Evolutionary conservation across 2,888 invertebrate genomes (phyloP).

Genomic region (Nemotelus nigrinus): DNA sequence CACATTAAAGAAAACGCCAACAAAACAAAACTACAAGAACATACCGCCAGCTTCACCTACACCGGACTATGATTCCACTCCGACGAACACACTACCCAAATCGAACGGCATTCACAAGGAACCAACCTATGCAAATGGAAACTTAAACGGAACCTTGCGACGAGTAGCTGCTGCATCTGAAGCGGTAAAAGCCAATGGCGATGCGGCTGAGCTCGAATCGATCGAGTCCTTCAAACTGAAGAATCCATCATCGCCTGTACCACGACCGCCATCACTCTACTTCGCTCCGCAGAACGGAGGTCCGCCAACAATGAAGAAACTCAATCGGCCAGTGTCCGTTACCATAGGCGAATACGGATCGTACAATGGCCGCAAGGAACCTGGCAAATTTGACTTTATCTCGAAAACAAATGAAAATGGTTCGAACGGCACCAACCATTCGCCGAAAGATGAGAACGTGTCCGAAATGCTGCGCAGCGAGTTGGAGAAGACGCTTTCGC

Average conservation of each 20-base stretch:
- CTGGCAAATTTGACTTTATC: conserved; percentile 78
- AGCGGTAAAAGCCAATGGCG: conserved; percentile 62
- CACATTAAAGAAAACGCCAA: not conserved
- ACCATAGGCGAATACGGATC: conserved; percentile 76
- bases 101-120: conserved; percentile 25
- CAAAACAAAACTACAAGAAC: conserved; percentile 1
- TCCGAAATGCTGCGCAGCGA: conserved; percentile 77
- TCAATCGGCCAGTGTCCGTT: conserved; percentile 72
- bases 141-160: conserved; percentile 50
- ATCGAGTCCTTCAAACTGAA: conserved; percentile 79
- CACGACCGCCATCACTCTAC: conserved; percentile 76
- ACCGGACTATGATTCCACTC: conserved; percentile 68
- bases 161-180: conserved; percentile 51
- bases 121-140: conserved; percentile 21
- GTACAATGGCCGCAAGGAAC: conserved; percentile 70
- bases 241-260: conserved; percentile 70
- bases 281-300: conserved; percentile 71
- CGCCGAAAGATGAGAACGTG: conserved; percentile 61
- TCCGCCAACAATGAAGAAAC: conserved; percentile 69
- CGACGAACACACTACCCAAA: conserved; percentile 51
- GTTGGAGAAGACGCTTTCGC: conserved; percentile 77
- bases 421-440: conserved; percentile 50
- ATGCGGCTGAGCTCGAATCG: conserved; percentile 78
- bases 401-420: conserved; percentile 51
- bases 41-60: conserved; percentile 66